Conservation (phyloP, 2,113 vertebrate genomes). For the Callopanchax toddi region DNA sequence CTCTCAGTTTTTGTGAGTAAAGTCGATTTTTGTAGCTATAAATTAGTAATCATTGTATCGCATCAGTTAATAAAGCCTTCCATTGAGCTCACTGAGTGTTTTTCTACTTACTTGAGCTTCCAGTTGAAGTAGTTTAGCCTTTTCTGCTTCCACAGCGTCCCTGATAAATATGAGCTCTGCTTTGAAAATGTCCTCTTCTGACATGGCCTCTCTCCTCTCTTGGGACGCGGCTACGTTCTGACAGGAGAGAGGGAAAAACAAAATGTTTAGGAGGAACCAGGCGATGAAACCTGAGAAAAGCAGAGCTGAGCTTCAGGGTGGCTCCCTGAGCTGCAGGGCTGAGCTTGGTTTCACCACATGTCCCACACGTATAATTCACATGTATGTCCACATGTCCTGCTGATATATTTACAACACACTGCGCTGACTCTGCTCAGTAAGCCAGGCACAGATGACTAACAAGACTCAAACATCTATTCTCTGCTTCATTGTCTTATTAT, state of each 20-base stretch:
- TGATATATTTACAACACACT: conserved; percentile 5
- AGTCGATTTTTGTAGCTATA: too few species aligned
- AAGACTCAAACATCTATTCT: not conserved
- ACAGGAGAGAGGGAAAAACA: conserved; percentile 46
- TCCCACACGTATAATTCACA: conserved; percentile 58
- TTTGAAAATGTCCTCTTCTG: conserved; percentile 83
- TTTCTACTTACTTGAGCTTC: conserved; percentile 63
- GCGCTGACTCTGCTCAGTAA: not conserved
- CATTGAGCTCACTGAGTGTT: not conserved
- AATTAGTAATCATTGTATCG: not conserved
- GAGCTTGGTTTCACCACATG: conserved; percentile 57
- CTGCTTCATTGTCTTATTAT: too few species aligned
- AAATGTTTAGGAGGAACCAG: conserved; percentile 44
- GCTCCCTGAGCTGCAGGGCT: conserved; percentile 31
- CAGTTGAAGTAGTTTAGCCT: conserved; percentile 43
- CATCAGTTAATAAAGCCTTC: not conserved
- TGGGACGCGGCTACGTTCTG: conserved; percentile 58
- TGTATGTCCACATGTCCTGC: conserved; percentile 57
- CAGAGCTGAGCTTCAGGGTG: conserved; percentile 45
- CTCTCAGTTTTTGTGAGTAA: too few species aligned
- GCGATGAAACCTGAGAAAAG: conserved; percentile 63
- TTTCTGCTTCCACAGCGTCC: conserved; percentile 80
- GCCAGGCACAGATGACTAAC: not conserved
- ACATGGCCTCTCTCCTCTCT: conserved; percentile 73
- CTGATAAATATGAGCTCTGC: conserved; percentile 87